Conservation (phyloP, 2,888 invertebrate genomes). For the Lumbricus terrestris region DNA sequence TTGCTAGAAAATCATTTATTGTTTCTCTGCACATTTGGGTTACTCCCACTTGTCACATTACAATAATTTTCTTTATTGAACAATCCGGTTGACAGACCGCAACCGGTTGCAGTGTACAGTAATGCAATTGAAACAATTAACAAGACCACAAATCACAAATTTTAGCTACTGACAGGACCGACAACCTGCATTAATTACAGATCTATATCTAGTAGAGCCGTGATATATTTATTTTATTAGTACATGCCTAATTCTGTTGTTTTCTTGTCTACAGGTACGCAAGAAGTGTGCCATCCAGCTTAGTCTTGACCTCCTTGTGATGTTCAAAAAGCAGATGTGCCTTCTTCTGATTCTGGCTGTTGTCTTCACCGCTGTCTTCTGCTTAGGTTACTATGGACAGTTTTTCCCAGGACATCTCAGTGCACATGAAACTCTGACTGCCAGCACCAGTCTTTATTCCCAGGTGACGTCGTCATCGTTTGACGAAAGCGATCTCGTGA, state of each 20-base stretch:
- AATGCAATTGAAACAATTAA: too few relatives aligned
- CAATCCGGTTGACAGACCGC: too few relatives aligned
- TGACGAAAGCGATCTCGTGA: conserved; percentile 23
- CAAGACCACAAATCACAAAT: too few relatives aligned
- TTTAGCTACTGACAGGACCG: too few relatives aligned
- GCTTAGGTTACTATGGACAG: background rate
- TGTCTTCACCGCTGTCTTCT: background rate
- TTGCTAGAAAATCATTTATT: too few relatives aligned
- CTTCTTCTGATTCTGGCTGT: background rate
- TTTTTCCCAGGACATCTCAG: background rate
- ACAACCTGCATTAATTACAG: too few relatives aligned
- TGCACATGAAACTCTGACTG: background rate
- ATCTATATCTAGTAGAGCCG: background rate
- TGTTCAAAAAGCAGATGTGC: conserved; percentile 7
- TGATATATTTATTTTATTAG: background rate
- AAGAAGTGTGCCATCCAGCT: background rate
- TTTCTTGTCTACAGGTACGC: background rate
- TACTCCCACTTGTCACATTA: too few relatives aligned
- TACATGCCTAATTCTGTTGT: background rate
- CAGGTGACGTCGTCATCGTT: background rate
- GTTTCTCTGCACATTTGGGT: too few relatives aligned
- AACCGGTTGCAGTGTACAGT: too few relatives aligned
- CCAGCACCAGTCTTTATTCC: background rate
- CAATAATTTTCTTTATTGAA: too few relatives aligned
- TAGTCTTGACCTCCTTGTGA: background rate